Percentiles rank a stretch among this genome's conserved stretches.
Evolutionary conservation across 1,140 invertebrate species (phyloP).

Genomic region (Drosophila littoralis): DNA sequence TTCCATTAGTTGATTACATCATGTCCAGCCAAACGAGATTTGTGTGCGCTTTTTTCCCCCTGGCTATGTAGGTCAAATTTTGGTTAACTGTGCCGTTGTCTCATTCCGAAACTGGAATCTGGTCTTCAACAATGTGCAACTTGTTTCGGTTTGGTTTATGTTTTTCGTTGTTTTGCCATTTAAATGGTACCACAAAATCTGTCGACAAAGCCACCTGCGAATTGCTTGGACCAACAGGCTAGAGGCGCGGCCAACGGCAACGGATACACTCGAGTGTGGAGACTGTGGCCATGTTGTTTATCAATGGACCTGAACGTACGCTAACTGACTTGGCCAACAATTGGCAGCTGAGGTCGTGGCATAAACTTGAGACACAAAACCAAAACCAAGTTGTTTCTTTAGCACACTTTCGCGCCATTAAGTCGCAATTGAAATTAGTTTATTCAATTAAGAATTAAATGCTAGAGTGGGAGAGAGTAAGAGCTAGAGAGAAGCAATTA

Average conservation of each 20-base stretch:
- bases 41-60: neutral
- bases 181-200: slow-evolving; percentile 34
- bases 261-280: slow-evolving; percentile 3
- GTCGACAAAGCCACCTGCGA: slow-evolving; percentile 49
- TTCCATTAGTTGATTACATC: slow-evolving; percentile 25
- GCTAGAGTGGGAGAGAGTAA: slow-evolving; percentile 4
- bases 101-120: slow-evolving; percentile 28
- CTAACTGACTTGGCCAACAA: slow-evolving; percentile 23
- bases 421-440: slow-evolving; percentile 42
- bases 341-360: slow-evolving; percentile 9
- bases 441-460: slow-evolving; percentile 48
- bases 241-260: slow-evolving; percentile 27
- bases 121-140: slow-evolving; percentile 36
- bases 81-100: slow-evolving; percentile 30
- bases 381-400: slow-evolving; percentile 7
- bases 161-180: slow-evolving; percentile 26
- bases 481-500: slow-evolving; percentile 17
- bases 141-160: slow-evolving; percentile 21
- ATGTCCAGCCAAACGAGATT: slow-evolving; percentile 12
- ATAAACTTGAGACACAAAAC: slow-evolving; percentile 18
- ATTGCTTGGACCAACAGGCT: slow-evolving; percentile 41
- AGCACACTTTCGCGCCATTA: slow-evolving; percentile 54
- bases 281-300: slow-evolving; percentile 25
- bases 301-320: slow-evolving; percentile 20
- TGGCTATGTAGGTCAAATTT: slow-evolving; percentile 41